Percentiles rank a stretch among this genome's conserved stretches.
phyloP scores from a whole-genome alignment of 2,113 vertebrate species.

The Piliocolobus tephrosceles region DNA sequence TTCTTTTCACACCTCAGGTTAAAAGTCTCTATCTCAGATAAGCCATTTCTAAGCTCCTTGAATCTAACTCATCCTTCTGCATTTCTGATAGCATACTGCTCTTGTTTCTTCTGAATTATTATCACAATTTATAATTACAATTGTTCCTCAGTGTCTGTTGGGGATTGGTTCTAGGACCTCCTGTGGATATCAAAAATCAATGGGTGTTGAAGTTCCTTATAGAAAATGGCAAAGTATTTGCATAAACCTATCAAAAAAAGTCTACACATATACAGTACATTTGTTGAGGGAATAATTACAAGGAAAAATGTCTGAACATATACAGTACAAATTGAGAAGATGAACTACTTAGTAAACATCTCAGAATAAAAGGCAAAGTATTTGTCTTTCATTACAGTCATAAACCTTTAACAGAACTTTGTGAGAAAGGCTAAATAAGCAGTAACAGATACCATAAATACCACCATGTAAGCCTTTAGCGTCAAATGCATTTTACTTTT shows the following conservation, averaged over 20 bases:
- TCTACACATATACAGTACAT: background rate
- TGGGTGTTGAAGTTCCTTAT: background rate
- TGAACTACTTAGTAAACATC: background rate
- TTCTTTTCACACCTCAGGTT: background rate
- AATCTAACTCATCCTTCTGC: background rate
- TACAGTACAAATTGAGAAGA: background rate
- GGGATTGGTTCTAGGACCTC: background rate
- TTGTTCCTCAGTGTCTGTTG: background rate
- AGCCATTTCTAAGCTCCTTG: background rate
- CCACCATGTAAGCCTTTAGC: background rate
- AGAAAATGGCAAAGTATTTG: background rate
- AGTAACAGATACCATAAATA: background rate
- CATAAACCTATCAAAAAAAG: background rate
- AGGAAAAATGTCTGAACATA: too few species aligned
- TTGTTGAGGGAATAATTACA: too few species aligned
- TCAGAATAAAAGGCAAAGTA: background rate
- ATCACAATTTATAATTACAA: background rate
- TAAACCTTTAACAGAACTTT: background rate
- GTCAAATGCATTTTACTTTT: background rate
- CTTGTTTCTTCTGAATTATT: background rate
- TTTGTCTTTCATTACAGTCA: background rate
- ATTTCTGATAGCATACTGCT: background rate
- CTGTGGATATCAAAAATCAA: background rate
- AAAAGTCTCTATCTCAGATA: background rate
- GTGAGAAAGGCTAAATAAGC: background rate